Conservation (phyloP, 35 echinoderm and acorn worm genomes). For the Ophioderma brevispina region DNA sequence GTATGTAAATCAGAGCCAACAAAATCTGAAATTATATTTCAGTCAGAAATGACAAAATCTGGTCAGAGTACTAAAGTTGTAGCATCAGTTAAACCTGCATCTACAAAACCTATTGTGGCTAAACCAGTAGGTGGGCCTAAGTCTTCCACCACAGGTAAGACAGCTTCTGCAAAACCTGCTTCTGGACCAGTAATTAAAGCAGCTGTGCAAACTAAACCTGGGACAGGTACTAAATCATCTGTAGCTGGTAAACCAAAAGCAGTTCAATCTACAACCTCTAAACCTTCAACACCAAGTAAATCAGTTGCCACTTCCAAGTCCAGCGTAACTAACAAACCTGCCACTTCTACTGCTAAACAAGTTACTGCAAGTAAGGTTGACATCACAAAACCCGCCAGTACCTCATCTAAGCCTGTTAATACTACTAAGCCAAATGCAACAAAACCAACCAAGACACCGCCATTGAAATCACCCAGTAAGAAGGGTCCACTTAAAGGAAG, state of each 20-base stretch:
- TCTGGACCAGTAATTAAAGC: not conserved
- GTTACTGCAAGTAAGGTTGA: no score
- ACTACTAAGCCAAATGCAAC: not conserved
- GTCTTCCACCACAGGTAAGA: not conserved
- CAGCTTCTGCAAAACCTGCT: not conserved
- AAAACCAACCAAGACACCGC: constrained; percentile 12
- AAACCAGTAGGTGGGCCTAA: not conserved
- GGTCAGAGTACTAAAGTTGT: not conserved
- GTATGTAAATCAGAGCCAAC: not conserved
- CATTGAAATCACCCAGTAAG: constrained; percentile 51
- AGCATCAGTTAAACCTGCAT: not conserved
- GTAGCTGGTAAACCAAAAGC: not conserved
- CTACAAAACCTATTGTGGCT: not conserved
- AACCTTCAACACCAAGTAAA: not conserved
- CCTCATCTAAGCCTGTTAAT: not conserved
- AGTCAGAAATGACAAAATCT: not conserved
- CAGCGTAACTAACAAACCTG: not conserved
- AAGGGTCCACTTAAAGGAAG: not conserved
- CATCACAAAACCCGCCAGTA: no score
- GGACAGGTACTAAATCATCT: not conserved
- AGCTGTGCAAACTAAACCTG: not conserved
- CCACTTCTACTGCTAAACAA: not conserved
- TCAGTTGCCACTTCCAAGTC: not conserved
- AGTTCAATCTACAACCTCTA: not conserved
- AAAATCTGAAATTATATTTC: not conserved